Conservation (phyloP, 2,888 invertebrate genomes). For the Rosalia funebris region DNA sequence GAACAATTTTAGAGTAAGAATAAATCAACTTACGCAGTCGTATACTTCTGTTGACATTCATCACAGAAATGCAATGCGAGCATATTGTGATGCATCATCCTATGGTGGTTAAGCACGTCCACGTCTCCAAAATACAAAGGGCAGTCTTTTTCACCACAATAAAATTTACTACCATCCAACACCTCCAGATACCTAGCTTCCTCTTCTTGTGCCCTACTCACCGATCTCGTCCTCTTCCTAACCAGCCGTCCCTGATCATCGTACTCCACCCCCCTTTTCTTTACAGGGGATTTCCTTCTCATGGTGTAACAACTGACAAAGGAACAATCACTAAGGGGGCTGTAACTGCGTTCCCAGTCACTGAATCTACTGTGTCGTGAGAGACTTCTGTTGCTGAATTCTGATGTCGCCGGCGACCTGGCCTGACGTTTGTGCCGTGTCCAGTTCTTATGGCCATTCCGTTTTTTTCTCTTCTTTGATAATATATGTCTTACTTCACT, state of each 20-base stretch:
- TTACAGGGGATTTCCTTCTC: conserved; percentile 8
- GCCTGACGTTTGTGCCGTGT: neutral
- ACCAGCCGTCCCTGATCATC: conserved; percentile 21
- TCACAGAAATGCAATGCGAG: conserved; percentile 28
- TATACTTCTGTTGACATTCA: conserved; percentile 33
- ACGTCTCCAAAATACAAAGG: conserved; percentile 32
- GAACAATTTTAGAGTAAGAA: too few species aligned
- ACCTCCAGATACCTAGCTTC: conserved; percentile 16
- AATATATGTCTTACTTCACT: conserved; percentile 22
- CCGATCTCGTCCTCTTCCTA: conserved; percentile 35
- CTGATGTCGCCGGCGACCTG: neutral
- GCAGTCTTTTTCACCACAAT: conserved; percentile 35
- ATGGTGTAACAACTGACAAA: neutral
- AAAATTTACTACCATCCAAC: conserved; percentile 19
- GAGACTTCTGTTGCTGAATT: neutral
- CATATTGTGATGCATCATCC: conserved; percentile 32
- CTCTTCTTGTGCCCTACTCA: conserved; percentile 35
- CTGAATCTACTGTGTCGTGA: neutral
- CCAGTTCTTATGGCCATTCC: conserved; percentile 30
- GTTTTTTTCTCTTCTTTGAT: conserved; percentile 14
- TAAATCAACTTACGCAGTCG: conserved; percentile 37
- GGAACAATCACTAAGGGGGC: conserved; percentile 10
- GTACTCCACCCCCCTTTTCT: conserved; percentile 23
- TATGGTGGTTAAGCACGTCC: conserved; percentile 37
- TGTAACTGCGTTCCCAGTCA: neutral